Evolutionary conservation across 2,888 invertebrate genomes (phyloP).

Genomic region (Drosophila hamatofila): DNA sequence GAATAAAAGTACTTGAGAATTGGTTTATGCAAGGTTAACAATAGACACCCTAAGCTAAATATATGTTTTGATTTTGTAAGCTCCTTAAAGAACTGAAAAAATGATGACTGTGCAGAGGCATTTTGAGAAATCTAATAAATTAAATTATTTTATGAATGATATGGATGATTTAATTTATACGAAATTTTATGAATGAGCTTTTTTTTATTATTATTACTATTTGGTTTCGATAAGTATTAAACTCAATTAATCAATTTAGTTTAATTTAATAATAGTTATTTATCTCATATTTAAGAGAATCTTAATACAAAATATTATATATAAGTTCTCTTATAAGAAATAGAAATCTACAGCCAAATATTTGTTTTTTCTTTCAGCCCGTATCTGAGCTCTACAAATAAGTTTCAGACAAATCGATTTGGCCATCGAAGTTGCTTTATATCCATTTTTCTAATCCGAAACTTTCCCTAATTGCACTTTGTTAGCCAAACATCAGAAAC

Average conservation of each 20-base stretch:
- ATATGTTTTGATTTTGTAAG: background rate
- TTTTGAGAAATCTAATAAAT: background rate
- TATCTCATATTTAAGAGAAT: background rate
- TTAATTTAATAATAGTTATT: too few relatives aligned
- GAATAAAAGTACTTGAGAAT: background rate
- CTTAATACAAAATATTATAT: background rate
- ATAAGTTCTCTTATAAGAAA: background rate
- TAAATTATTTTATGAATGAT: background rate
- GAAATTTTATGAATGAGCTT: background rate
- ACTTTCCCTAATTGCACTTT: conserved; percentile 79
- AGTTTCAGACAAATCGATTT: conserved; percentile 26
- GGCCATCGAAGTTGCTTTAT: conserved; percentile 17
- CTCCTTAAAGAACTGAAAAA: background rate
- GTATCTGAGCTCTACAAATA: background rate
- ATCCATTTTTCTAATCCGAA: conserved; percentile 43
- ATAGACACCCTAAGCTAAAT: background rate
- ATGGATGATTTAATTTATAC: background rate
- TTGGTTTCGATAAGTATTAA: too few relatives aligned
- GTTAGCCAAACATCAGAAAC: conserved; percentile 56
- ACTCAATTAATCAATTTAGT: too few relatives aligned
- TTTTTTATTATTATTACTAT: too few relatives aligned
- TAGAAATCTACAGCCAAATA: background rate
- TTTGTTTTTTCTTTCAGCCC: too few relatives aligned
- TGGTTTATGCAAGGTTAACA: conserved; percentile 3
- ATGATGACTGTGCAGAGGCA: background rate